Evolutionary conservation across 2,113 vertebrate species (phyloP).

Genomic region (Pomatorhinus ruficollis): DNA sequence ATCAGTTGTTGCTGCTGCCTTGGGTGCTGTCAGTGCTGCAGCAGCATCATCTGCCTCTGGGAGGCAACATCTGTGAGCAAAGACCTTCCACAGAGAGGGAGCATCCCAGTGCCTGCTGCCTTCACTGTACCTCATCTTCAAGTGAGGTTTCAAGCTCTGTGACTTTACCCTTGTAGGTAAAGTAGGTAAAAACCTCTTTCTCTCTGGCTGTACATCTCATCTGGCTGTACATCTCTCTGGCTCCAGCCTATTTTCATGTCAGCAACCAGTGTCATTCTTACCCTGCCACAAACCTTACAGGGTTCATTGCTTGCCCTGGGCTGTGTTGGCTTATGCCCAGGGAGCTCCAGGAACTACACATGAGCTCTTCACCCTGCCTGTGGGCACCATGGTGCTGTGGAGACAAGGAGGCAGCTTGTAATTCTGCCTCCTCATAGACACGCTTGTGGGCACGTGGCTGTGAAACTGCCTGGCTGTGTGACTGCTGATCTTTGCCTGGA

Average conservation of each 20-base stretch:
- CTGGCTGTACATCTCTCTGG: background rate
- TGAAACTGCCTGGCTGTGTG: accelerated
- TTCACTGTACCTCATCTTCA: background rate
- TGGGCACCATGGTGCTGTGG: background rate
- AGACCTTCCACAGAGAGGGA: background rate
- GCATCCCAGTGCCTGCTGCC: background rate
- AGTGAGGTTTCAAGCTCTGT: background rate
- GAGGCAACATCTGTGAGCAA: accelerated
- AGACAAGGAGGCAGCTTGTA: background rate
- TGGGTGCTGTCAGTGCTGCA: background rate
- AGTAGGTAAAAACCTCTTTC: background rate
- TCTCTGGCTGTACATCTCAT: background rate
- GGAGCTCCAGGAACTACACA: background rate
- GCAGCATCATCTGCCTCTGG: background rate
- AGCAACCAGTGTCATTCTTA: background rate
- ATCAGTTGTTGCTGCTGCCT: accelerated
- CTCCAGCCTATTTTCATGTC: background rate
- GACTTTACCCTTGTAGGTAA: background rate
- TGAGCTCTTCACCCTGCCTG: background rate
- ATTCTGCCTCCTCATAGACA: background rate
- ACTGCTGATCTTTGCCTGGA: accelerated
- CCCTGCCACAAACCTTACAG: background rate
- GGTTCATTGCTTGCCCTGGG: background rate
- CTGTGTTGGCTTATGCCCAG: background rate
- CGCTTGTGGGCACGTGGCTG: accelerated